Evolutionary conservation across 1,140 invertebrate species (phyloP).

Genomic region (Contarinia nasturtii): DNA sequence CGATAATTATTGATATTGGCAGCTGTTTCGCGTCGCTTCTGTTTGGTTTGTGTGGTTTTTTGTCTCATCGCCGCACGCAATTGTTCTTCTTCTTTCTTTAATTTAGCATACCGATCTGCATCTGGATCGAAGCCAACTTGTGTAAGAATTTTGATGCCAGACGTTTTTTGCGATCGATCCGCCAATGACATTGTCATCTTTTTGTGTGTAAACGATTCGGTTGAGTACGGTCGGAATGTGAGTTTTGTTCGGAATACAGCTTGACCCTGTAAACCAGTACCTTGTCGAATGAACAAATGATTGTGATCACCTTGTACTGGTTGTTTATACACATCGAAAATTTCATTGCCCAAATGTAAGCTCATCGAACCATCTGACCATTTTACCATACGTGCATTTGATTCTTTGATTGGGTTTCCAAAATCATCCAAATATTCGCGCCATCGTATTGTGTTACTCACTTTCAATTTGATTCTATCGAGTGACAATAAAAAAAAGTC

Average conservation of each 20-base stretch:
- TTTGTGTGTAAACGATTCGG: slow-evolving; percentile 93
- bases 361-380: slow-evolving; percentile 99
- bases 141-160: slow-evolving; percentile 90
- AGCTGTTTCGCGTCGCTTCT: slow-evolving; percentile 37
- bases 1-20: slow-evolving; percentile 23
- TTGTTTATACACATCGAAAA: slow-evolving; percentile 94
- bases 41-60: slow-evolving; percentile 33
- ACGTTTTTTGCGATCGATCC: slow-evolving; percentile 89
- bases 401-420: slow-evolving; percentile 70
- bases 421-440: slow-evolving; percentile 68
- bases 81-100: slow-evolving; percentile 90
- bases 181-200: slow-evolving; percentile 97
- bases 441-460: slow-evolving; percentile 97
- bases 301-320: slow-evolving; percentile 78
- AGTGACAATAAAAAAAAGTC: slow-evolving; percentile 9
- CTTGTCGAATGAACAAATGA: slow-evolving; percentile 90
- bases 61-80: slow-evolving; percentile 63
- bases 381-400: slow-evolving; percentile 84
- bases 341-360: slow-evolving; percentile 89
- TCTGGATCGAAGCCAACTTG: slow-evolving; percentile 89
- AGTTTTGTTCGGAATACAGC: slow-evolving; percentile 92
- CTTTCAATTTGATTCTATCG: slow-evolving; percentile 63
- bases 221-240: slow-evolving; percentile 92
- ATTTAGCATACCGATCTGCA: slow-evolving; percentile 70
- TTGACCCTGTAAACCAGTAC: slow-evolving; percentile 93